Conservation (phyloP, 2,113 vertebrate genomes). For the Nymphicus hollandicus region DNA sequence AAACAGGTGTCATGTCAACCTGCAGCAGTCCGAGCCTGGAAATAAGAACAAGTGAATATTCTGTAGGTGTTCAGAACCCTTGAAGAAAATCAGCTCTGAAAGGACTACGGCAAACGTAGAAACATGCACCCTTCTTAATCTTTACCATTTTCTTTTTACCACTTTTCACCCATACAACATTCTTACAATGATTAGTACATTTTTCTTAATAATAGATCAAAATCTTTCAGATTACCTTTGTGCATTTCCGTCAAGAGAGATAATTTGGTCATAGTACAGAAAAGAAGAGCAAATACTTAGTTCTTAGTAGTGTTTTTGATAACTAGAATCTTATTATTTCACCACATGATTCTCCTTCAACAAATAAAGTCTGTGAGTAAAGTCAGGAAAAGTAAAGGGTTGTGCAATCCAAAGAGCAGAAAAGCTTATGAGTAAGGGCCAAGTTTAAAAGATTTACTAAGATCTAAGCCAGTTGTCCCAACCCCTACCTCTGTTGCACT, state of each 20-base stretch:
- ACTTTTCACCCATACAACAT: neutral
- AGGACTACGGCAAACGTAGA: neutral
- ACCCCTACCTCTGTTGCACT: neutral
- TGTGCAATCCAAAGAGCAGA: neutral
- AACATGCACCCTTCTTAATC: neutral
- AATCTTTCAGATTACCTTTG: neutral
- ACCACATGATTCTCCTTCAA: neutral
- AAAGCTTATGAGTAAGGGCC: neutral
- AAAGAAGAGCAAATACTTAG: neutral
- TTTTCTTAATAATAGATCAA: neutral
- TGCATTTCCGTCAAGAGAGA: neutral
- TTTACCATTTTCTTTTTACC: neutral
- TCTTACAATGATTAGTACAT: neutral
- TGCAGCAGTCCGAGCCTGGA: neutral
- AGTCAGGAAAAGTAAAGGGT: neutral
- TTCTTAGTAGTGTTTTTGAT: neutral
- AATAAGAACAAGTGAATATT: neutral
- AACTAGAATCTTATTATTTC: neutral
- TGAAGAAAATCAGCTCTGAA: neutral
- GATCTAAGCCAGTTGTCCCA: neutral
- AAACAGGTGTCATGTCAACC: neutral
- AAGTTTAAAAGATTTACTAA: neutral
- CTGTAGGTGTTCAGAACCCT: neutral
- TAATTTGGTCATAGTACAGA: neutral
- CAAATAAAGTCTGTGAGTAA: neutral